A percentile compares a stretch with the other conserved stretches of the same genome.
These are phyloP conservation scores for Drosophila cognata DNA, from an alignment of 2,888 invertebrate species.

Conservation along the genomic window DNA sequence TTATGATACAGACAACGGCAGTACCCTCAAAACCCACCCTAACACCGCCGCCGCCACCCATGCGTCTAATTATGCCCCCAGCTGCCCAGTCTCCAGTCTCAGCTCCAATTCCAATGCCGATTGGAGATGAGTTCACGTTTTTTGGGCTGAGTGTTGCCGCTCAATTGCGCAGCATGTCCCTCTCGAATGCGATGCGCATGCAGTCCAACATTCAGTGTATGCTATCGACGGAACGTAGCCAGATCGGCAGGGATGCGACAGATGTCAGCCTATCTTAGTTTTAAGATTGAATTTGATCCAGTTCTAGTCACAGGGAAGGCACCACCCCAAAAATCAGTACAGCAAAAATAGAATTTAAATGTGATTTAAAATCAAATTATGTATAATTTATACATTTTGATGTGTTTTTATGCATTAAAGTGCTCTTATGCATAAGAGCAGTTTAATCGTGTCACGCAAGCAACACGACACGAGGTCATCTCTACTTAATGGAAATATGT, in stretches of 20 bases:
- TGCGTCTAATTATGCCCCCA: slow-evolving; percentile 20
- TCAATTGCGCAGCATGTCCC: slow-evolving; percentile 65
- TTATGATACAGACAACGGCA: slow-evolving; percentile 14
- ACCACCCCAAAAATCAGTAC: not conserved
- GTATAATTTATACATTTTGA: not conserved
- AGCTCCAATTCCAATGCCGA: not conserved
- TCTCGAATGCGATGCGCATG: slow-evolving; percentile 64
- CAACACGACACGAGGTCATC: slow-evolving; percentile 1
- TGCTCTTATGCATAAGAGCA: not conserved
- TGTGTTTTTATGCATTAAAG: not conserved
- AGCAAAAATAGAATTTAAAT: not conserved
- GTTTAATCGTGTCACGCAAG: slow-evolving; percentile 23
- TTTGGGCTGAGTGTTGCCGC: slow-evolving; percentile 69
- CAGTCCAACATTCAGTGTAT: slow-evolving; percentile 68
- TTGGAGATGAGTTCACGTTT: slow-evolving; percentile 69
- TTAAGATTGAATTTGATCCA: not conserved
- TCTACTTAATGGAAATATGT: slow-evolving; percentile 1
- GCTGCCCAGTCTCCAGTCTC: not conserved
- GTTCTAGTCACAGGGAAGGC: not conserved
- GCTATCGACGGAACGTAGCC: slow-evolving; percentile 63
- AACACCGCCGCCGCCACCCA: slow-evolving; percentile 28
- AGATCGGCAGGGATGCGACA: slow-evolving; percentile 45
- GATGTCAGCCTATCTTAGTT: slow-evolving; percentile 14
- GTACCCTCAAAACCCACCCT: slow-evolving; percentile 9
- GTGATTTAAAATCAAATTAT: slow-evolving; percentile 4